These are phyloP conservation scores for Kryptolebias ocellatus DNA, from an alignment of 2,797 vertebrate species.

Conservation along the genomic window DNA sequence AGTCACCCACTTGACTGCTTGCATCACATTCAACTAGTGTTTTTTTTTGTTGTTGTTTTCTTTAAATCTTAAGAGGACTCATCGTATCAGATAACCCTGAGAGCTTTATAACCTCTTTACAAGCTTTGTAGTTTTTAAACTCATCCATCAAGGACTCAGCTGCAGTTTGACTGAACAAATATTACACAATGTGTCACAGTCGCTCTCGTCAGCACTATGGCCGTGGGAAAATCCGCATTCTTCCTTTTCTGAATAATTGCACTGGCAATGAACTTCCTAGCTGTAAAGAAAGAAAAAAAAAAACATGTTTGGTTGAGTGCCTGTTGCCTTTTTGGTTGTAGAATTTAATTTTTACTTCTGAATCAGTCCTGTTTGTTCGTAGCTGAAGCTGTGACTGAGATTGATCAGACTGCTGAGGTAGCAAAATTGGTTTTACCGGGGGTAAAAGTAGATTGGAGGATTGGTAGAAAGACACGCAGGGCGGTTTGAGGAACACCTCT, in stretches of 20 bases:
- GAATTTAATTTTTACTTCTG: conserved; percentile 1
- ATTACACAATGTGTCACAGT: conserved; percentile 9
- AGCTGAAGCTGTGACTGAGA: not conserved
- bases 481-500: not conserved
- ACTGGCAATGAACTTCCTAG: not conserved
- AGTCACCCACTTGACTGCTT: no score
- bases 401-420: not conserved
- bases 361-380: not conserved
- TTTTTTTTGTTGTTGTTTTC: not conserved
- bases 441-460: not conserved
- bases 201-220: conserved; percentile 1
- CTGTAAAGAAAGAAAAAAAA: not conserved
- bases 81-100: not conserved
- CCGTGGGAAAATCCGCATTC: conserved; percentile 16
- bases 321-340: not conserved
- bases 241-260: conserved; percentile 3
- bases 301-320: not conserved
- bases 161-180: not conserved
- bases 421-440: not conserved
- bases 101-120: conserved; percentile 1
- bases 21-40: not conserved
- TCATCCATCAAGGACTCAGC: conserved; percentile 9
- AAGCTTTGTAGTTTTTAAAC: conserved; percentile 4
- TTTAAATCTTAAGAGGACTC: not conserved
- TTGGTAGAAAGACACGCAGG: not conserved